Conservation (phyloP, 2,797 vertebrate species). For the Typhlichthys subterraneus region DNA sequence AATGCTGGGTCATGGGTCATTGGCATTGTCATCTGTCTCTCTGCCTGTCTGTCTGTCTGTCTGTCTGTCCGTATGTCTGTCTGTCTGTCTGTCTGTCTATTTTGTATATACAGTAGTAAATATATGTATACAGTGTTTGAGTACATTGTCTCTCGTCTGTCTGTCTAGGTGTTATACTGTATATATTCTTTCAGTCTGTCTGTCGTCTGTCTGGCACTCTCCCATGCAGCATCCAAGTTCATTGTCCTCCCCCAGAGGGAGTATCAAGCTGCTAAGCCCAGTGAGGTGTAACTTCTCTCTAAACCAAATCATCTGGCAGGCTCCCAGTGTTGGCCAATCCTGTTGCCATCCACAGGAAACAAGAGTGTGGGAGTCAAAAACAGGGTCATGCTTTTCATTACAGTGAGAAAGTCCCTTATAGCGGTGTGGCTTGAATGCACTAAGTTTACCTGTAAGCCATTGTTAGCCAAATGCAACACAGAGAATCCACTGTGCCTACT, state of each 20-base stretch:
- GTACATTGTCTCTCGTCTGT: neutral
- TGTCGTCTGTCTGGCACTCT: slow-evolving; percentile 8
- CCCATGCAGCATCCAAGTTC: slow-evolving; percentile 11
- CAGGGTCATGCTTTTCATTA: slow-evolving; percentile 21
- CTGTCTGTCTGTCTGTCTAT: slow-evolving; percentile 1
- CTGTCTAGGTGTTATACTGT: slow-evolving; percentile 19
- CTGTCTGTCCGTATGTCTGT: slow-evolving; percentile 4
- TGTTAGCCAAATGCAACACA: too few species aligned
- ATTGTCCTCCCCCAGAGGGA: slow-evolving; percentile 39
- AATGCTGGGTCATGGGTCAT: slow-evolving; percentile 46
- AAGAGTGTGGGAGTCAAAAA: slow-evolving; percentile 35
- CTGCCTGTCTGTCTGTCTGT: slow-evolving; percentile 11
- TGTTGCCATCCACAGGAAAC: slow-evolving; percentile 39
- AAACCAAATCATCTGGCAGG: slow-evolving; percentile 26
- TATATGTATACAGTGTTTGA: slow-evolving; percentile 19
- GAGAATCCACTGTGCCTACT: too few species aligned
- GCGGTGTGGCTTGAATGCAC: slow-evolving; percentile 6
- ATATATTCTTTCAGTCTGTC: neutral
- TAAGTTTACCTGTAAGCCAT: too few species aligned
- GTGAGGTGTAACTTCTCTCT: slow-evolving; percentile 42
- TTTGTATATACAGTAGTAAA: slow-evolving; percentile 25
- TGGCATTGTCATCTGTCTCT: slow-evolving; percentile 29
- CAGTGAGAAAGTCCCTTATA: slow-evolving; percentile 20
- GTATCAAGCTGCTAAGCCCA: slow-evolving; percentile 53
- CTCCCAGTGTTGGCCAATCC: neutral